These are phyloP conservation scores for Monarcha castaneiventris DNA, from an alignment of 2,113 vertebrate genomes.

Conservation along the genomic window DNA sequence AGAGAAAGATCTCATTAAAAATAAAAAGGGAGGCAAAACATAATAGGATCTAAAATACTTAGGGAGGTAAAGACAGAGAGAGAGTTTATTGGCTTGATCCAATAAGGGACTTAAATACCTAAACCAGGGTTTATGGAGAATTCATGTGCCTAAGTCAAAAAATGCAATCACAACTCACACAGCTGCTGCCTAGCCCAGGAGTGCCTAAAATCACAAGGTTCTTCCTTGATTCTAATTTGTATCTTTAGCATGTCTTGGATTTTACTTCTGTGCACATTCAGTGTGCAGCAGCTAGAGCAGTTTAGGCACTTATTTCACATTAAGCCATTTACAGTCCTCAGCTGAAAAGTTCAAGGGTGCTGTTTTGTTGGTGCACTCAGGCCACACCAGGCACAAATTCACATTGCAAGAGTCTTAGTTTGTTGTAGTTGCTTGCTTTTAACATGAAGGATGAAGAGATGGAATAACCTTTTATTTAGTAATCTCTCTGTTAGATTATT, in stretches of 20 bases:
- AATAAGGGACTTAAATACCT: neutral
- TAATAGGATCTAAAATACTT: slow-evolving; percentile 43
- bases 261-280: neutral
- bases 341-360: neutral
- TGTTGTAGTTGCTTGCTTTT: neutral
- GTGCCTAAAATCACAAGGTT: neutral
- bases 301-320: neutral
- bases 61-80: neutral
- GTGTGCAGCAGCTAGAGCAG: neutral
- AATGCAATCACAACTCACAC: neutral
- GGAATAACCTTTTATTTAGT: neutral
- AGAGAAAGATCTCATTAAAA: slow-evolving; percentile 13
- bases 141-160: neutral
- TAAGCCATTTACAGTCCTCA: neutral
- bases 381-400: neutral
- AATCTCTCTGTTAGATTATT: neutral
- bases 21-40: slow-evolving; percentile 17
- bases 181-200: neutral
- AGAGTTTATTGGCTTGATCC: slow-evolving; percentile 17
- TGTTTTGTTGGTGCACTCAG: neutral
- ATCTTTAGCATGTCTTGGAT: neutral
- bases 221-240: neutral
- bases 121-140: slow-evolving; percentile 18
- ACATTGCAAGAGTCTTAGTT: neutral
- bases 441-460: neutral